A percentile compares a stretch with the other conserved stretches of the same genome.
These are phyloP conservation scores for Drosophila baimaii DNA, from an alignment of 1,140 invertebrate species.

Conservation along the genomic window DNA sequence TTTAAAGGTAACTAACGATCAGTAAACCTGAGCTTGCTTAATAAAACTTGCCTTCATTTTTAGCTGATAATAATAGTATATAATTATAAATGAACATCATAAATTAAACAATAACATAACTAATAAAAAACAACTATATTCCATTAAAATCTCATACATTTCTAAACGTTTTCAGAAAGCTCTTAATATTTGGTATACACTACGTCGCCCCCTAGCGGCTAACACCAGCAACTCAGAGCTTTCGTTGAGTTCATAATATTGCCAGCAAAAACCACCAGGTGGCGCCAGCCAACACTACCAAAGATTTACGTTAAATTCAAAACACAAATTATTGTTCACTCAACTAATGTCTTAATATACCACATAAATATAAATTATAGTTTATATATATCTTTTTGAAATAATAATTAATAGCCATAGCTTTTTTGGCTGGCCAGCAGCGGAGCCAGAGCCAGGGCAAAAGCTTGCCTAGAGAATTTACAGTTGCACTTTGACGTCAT, in stretches of 20 bases:
- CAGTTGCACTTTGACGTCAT: conserved; percentile 80
- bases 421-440: not conserved
- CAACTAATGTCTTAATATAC: not conserved
- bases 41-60: not conserved
- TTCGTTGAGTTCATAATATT: not conserved
- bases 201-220: conserved; percentile 15
- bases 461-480: conserved; percentile 46
- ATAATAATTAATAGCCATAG: not conserved
- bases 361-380: not conserved
- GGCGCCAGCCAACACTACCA: not conserved
- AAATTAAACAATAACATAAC: not conserved
- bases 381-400: not conserved
- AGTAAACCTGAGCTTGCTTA: not conserved
- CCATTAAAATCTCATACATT: not conserved
- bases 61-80: fast-evolving
- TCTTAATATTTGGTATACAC: not conserved
- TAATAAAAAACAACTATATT: not conserved
- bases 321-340: not conserved
- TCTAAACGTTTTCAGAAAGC: not conserved
- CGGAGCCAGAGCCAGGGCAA: not conserved
- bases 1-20: not conserved
- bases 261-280: not conserved
- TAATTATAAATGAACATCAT: not conserved
- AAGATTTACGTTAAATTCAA: conserved; percentile 14
- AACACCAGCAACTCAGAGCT: not conserved